phyloP scores from a whole-genome alignment of 2,113 vertebrate genomes.

The Zapornia atra region DNA sequence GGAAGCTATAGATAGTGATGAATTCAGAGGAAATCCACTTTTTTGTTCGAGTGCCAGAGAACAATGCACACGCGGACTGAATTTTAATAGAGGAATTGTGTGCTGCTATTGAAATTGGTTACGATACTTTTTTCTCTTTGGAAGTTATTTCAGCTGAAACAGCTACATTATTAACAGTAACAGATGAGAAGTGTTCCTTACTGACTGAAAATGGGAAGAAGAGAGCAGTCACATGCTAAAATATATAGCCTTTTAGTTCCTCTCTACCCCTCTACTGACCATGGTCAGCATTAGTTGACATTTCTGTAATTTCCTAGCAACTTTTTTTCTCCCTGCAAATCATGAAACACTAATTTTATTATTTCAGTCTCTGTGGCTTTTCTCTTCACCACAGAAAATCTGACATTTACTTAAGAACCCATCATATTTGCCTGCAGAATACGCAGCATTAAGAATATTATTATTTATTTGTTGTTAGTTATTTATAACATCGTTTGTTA shows the following conservation, averaged over 20 bases:
- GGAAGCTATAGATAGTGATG: constrained; percentile 44
- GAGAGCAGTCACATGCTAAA: not conserved
- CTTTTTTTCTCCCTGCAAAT: not conserved
- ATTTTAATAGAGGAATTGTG: constrained; percentile 37
- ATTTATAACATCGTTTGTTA: not conserved
- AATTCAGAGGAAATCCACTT: constrained; percentile 36
- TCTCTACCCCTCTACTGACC: not conserved
- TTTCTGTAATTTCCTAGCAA: not conserved
- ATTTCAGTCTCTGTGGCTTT: not conserved
- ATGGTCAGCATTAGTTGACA: not conserved
- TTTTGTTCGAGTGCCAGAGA: not conserved
- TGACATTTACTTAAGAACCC: not conserved
- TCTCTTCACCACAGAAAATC: not conserved
- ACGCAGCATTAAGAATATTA: not conserved
- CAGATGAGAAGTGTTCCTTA: not conserved
- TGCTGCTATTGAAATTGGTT: constrained; percentile 14
- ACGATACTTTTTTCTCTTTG: not conserved
- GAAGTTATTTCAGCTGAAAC: constrained; percentile 25
- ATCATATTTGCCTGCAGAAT: not conserved
- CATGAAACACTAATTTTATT: not conserved
- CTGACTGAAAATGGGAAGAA: not conserved
- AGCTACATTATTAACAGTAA: not conserved
- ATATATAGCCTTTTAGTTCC: not conserved
- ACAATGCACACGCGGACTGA: constrained; percentile 8
- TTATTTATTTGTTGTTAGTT: not conserved